A percentile compares a stretch with the other conserved stretches of the same genome.
phyloP scores from a whole-genome alignment of 2,888 invertebrate genomes.

The Malachius bipustulatus region DNA sequence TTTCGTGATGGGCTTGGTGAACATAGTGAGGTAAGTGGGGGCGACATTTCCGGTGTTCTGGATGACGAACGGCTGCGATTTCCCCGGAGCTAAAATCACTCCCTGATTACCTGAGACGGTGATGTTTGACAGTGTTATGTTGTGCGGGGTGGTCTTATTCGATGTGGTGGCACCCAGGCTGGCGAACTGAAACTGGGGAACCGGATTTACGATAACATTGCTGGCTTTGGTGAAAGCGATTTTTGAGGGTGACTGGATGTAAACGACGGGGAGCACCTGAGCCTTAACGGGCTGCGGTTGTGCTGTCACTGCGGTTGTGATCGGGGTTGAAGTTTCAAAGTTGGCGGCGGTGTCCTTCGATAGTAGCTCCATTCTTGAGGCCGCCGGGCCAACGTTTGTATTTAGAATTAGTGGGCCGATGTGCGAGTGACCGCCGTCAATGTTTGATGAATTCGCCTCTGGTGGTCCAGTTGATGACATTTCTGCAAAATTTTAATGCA shows the following conservation, averaged over 20 bases:
- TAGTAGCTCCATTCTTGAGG: no score
- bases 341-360: no score
- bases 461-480: no score
- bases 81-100: constrained; percentile 26
- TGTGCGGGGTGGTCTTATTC: constrained; percentile 19
- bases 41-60: constrained; percentile 42
- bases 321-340: no score
- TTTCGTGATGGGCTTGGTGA: constrained; percentile 41
- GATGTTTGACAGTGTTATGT: constrained; percentile 16
- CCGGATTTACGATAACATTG: constrained; percentile 23
- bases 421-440: no score
- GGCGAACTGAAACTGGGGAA: constrained; percentile 26
- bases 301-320: constrained; percentile 17
- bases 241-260: constrained; percentile 46
- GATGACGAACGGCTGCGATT: constrained; percentile 44
- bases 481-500: no score
- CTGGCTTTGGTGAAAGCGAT: constrained; percentile 25
- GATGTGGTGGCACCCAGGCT: constrained; percentile 20
- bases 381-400: no score
- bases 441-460: no score
- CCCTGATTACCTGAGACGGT: constrained; percentile 21
- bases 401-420: no score
- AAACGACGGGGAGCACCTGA: constrained; percentile 46
- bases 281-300: constrained; percentile 26
- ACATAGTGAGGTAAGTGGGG: constrained; percentile 44